A percentile compares a stretch with the other conserved stretches of the same genome.
Conservation (phyloP, 1,140 invertebrate genomes). For the Nephotettix cincticeps region DNA sequence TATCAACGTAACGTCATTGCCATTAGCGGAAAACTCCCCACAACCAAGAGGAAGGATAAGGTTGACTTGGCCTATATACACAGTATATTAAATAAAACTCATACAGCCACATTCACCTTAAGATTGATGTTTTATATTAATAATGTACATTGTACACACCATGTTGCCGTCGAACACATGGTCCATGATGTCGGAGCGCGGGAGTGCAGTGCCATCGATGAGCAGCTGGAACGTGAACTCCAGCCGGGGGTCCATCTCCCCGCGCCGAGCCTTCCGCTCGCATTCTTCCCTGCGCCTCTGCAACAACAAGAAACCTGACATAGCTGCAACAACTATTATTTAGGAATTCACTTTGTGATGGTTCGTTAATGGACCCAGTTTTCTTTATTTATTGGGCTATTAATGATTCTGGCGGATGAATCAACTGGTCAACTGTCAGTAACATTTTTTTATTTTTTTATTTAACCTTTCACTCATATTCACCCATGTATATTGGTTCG, state of each 20-base stretch:
- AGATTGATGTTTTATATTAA: no score
- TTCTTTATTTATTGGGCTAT: no score
- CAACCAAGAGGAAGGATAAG: no score
- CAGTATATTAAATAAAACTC: no score
- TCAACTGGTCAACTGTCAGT: neutral
- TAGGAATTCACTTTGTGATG: neutral
- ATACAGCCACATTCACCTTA: no score
- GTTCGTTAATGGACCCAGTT: no score
- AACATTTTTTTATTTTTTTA: neutral
- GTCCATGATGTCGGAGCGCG: conserved; percentile 82
- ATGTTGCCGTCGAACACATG: conserved; percentile 86
- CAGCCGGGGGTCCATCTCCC: conserved; percentile 85
- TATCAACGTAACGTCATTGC: no score
- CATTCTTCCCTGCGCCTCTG: conserved; percentile 86
- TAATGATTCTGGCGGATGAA: neutral
- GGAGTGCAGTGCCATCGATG: conserved; percentile 75
- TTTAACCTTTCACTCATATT: neutral
- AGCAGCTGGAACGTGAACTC: conserved; percentile 86
- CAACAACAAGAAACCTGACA: conserved; percentile 15
- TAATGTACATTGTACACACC: no score
- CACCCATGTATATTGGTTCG: no score
- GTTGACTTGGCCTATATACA: no score
- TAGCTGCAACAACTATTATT: neutral
- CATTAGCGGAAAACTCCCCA: no score
- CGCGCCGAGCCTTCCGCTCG: conserved; percentile 79